Conservation (phyloP, 2,888 invertebrate genomes). For the Copidosoma aretas region DNA sequence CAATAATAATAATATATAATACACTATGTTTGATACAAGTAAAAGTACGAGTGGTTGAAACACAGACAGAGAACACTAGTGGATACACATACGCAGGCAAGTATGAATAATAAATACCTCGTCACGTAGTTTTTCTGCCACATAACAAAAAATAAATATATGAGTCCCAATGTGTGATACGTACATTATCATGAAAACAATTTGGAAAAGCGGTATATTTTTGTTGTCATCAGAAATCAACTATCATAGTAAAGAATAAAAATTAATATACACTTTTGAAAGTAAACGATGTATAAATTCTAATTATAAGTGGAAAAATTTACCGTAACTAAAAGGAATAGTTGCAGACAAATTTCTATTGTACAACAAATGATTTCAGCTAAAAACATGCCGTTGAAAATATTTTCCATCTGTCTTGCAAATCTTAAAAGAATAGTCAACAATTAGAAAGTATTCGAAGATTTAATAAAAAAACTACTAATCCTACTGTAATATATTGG, state of each 20-base stretch:
- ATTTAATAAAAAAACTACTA: too few relatives aligned
- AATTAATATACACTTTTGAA: background rate
- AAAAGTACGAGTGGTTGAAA: too few relatives aligned
- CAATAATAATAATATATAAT: too few relatives aligned
- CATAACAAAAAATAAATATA: constrained; percentile 31
- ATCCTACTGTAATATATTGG: too few relatives aligned
- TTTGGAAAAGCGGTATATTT: background rate
- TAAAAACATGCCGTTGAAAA: constrained; percentile 36
- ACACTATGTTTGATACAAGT: too few relatives aligned
- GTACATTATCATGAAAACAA: constrained; percentile 22
- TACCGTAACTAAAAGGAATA: constrained; percentile 26
- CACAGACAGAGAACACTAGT: too few relatives aligned
- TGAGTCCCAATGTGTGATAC: constrained; percentile 17
- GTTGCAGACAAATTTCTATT: constrained; percentile 23
- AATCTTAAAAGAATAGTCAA: constrained; percentile 30
- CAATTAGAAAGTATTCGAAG: too few relatives aligned
- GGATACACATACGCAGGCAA: too few relatives aligned
- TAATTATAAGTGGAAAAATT: background rate
- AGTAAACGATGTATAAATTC: background rate
- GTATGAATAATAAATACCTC: constrained; percentile 33
- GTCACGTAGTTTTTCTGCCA: constrained; percentile 22
- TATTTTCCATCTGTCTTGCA: constrained; percentile 28
- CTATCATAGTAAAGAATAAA: constrained; percentile 13
- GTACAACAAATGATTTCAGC: constrained; percentile 25
- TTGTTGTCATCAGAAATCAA: constrained; percentile 3